Evolutionary conservation across 37 sponge, comb jelly and placozoan species (phyloP).

Genomic region (Cliona cf. orientalis): DNA sequence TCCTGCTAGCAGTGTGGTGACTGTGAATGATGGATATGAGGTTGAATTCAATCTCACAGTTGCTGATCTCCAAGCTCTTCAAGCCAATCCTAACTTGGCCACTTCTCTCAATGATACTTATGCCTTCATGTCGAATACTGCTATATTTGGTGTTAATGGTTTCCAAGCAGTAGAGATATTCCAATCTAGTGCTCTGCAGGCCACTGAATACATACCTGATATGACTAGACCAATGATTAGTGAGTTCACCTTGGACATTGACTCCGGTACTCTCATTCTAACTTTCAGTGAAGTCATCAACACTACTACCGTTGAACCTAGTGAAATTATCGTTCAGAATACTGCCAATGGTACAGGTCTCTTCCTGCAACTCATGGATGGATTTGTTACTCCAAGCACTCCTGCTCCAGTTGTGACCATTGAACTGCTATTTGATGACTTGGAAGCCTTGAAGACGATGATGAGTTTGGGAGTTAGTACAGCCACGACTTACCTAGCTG

Average conservation of each 20-base stretch:
- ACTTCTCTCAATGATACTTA: slow-evolving; percentile 62
- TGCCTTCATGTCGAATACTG: slow-evolving; percentile 18
- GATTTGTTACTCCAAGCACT: slow-evolving; percentile 8
- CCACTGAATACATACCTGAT: slow-evolving; percentile 58
- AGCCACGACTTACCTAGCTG: slow-evolving; percentile 71
- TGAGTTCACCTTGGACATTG: slow-evolving; percentile 70
- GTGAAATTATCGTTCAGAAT: slow-evolving; percentile 69
- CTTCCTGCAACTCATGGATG: slow-evolving; percentile 26
- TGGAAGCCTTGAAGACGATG: slow-evolving; percentile 66
- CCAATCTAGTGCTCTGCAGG: slow-evolving; percentile 51
- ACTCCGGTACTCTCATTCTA: slow-evolving; percentile 61
- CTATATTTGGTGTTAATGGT: slow-evolving; percentile 35
- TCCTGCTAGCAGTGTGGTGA: background rate
- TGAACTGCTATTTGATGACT: slow-evolving; percentile 34
- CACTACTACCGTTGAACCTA: slow-evolving; percentile 60
- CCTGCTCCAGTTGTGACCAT: slow-evolving; percentile 42
- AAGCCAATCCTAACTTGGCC: slow-evolving; percentile 67
- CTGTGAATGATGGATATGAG: slow-evolving; percentile 50
- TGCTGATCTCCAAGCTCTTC: slow-evolving; percentile 49
- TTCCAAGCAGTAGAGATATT: slow-evolving; percentile 21
- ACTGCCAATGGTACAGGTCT: slow-evolving; percentile 6
- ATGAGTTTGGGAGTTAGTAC: slow-evolving; percentile 43
- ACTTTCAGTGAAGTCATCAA: slow-evolving; percentile 86
- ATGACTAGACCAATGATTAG: slow-evolving; percentile 52
- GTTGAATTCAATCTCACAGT: slow-evolving; percentile 58